phyloP scores from a whole-genome alignment of 2,113 vertebrate genomes.

The Lepisosteus oculatus region DNA sequence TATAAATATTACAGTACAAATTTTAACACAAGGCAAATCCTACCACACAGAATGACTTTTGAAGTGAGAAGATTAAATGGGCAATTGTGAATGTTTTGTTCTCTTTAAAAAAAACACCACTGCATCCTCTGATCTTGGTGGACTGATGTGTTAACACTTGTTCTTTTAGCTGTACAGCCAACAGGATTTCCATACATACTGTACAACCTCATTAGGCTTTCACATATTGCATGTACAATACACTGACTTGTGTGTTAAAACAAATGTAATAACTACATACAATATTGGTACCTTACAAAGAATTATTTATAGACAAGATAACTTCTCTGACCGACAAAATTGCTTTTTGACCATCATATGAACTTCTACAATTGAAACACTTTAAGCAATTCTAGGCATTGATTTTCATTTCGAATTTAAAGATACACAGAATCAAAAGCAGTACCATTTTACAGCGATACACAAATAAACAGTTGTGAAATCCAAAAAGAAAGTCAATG shows the following conservation, averaged over 20 bases:
- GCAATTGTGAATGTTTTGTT: too few relatives aligned
- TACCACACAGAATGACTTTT: too few relatives aligned
- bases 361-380: neutral
- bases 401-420: neutral
- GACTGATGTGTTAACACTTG: too few relatives aligned
- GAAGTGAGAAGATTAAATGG: too few relatives aligned
- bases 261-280: too few relatives aligned
- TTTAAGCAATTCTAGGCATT: slow-evolving; percentile 1
- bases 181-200: too few relatives aligned
- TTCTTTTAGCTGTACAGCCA: too few relatives aligned
- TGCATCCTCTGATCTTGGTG: too few relatives aligned
- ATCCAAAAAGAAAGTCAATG: neutral
- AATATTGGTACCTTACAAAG: neutral
- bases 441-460: neutral
- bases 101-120: neutral
- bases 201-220: neutral
- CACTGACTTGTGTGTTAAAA: neutral
- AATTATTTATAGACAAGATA: neutral
- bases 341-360: too few relatives aligned
- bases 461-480: neutral
- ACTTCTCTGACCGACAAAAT: too few relatives aligned
- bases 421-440: slow-evolving; percentile 7
- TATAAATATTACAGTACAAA: slow-evolving; percentile 3
- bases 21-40: neutral
- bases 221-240: neutral